phyloP scores from a whole-genome alignment of 2,888 invertebrate species.

The Drosophila robusta region DNA sequence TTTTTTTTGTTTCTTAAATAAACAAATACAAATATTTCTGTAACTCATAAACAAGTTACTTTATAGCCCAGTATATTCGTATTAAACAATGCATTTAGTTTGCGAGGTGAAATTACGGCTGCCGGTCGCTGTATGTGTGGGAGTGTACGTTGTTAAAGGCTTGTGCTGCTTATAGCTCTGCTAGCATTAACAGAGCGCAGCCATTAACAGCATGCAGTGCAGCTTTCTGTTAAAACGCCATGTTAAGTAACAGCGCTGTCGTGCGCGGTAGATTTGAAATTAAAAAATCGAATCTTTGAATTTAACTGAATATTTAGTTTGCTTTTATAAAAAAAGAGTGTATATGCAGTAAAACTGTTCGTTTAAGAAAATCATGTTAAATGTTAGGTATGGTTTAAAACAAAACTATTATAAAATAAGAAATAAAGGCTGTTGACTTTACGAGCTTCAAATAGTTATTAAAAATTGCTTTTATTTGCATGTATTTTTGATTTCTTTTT shows the following conservation, averaged over 20 bases:
- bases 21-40: neutral
- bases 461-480: constrained; percentile 37
- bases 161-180: constrained; percentile 6
- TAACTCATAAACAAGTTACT: neutral
- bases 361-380: no score
- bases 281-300: no score
- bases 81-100: neutral
- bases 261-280: constrained; percentile 17
- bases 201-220: neutral
- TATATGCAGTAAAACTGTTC: neutral
- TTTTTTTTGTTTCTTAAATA: neutral
- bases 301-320: no score
- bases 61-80: no score
- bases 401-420: no score
- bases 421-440: no score
- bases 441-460: constrained; percentile 1
- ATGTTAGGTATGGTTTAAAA: no score
- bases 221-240: neutral
- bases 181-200: constrained; percentile 12
- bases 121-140: neutral
- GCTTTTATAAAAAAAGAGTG: neutral
- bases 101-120: neutral
- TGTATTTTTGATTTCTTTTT: constrained; percentile 24
- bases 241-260: constrained; percentile 1
- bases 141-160: constrained; percentile 20